Percentiles rank a stretch among this genome's conserved stretches.
phyloP scores from a whole-genome alignment of 1,140 invertebrate species.

The Drosophila guanche region DNA sequence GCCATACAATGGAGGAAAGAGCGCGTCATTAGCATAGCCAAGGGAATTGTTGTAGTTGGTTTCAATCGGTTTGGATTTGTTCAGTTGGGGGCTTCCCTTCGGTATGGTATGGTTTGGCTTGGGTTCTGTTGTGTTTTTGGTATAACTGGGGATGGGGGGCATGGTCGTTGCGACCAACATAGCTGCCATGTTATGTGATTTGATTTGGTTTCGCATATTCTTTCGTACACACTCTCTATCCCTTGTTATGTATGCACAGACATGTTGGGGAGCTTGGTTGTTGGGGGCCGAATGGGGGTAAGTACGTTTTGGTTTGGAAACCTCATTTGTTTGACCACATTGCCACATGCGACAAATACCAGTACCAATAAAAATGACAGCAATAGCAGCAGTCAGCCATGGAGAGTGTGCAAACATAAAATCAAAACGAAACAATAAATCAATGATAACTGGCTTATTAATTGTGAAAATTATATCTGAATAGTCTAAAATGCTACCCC shows the following conservation, averaged over 20 bases:
- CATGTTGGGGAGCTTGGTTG: too few species aligned
- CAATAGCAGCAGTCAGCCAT: too few species aligned
- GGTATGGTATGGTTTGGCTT: not conserved
- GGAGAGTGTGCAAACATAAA: not conserved
- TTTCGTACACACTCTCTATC: not conserved
- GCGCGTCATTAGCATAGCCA: conserved; percentile 70
- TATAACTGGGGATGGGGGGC: conserved; percentile 1
- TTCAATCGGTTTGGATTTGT: conserved; percentile 34
- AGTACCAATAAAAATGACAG: conserved; percentile 6
- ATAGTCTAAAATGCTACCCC: not conserved
- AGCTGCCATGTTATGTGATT: conserved; percentile 74
- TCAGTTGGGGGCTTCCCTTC: conserved; percentile 12
- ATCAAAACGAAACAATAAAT: conserved; percentile 7
- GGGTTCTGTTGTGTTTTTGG: not conserved
- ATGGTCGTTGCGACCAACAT: conserved; percentile 20
- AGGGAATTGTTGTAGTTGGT: conserved; percentile 51
- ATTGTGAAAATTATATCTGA: not conserved
- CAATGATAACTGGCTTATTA: not conserved
- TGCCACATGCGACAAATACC: conserved; percentile 28
- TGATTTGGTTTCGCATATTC: conserved; percentile 63
- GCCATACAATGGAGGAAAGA: conserved; percentile 59
- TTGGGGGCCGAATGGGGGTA: conserved; percentile 46
- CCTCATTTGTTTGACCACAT: conserved; percentile 66
- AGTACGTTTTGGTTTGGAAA: conserved; percentile 67
- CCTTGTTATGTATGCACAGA: too few species aligned